Evolutionary conservation across 2,113 vertebrate genomes (phyloP), one percentile per base, ranked within the genome.

Genomic region (Speoplatyrhinus poulsoni): DNA sequence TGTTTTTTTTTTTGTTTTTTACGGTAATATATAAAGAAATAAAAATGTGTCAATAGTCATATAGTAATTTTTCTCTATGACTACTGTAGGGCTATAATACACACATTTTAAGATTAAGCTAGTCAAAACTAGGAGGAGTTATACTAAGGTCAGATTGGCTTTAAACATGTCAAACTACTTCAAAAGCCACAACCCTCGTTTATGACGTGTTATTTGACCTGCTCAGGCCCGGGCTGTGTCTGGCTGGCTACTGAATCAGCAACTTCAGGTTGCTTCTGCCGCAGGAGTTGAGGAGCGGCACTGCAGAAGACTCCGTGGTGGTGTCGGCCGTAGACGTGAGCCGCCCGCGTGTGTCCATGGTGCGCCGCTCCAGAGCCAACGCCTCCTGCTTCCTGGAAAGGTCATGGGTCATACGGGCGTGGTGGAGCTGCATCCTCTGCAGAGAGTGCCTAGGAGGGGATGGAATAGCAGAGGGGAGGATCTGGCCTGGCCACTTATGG

Each of bases 361-460:
- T 91, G 1, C 88, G 86, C 32, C 89, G 81, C 49, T 93, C 91
- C 77, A 94, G 47, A 32, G 82, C 79, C 36, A 94, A 53, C 12
- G 90, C 88, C 17, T 90, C 91, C 56, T 79, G 87, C 84, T 98
- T 98, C 65, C 88, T 92, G 73, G 80, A 78, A 0, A 92, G 91
- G 68, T 98, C 94, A 10, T 92, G 89, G 82, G 88, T 84, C 87
- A 98, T 92, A 64, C 80, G 85, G 64, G 91, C 84, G 69, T 95
- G 92, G 32, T 98, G 94, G 58, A 95, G 92, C 86, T 89, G 84
- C 66, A 98, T 86, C 57, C 88, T 88, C 0, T 95, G 94, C 74
- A 98, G 83, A 0, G 94, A 89, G 3, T 87, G 84, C 76, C 97
- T 99, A 81, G 26, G 49, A 6, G 46, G 65, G 9, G 0, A 57